Evolutionary conservation across 2,888 invertebrate species (phyloP), one percentile per base, ranked within the genome.

Genomic region (Pandemis corylana): DNA sequence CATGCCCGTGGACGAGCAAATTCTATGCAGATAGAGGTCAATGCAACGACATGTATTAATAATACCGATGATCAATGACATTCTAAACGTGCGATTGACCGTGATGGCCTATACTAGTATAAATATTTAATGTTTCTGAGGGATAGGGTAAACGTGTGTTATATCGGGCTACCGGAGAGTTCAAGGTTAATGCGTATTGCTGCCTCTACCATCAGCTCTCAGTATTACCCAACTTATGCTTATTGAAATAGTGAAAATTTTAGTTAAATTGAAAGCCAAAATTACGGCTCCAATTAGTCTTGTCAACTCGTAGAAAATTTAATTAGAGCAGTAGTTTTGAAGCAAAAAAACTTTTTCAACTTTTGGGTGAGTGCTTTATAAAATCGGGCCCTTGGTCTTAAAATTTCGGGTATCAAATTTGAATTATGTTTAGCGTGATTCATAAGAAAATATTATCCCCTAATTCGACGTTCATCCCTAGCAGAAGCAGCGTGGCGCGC

Each of bases 401-500:
- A 36, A 36, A 36, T 36, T 36, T 36, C 4, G 4, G 28, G 28
- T 36, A 36, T 36, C 28, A 36, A 36, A 36, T 36, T 36, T 36
- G 28, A 36, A 36, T 36, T 36, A 36, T 36, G 28, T 36, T 36
- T 2, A 36, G 28, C 28, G 28, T n/a, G 51, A 51, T 46, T 12
- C 5, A 56, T 15, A 56, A 20, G 9, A 20, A 2, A 6, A 6
- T 53, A 7, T 9, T 56, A 56, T n/a, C 41, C 7, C n/a, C n/a
- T 28, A 49, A 28, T 7, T 62, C 5, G 20, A 7, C 46, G 68
- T 59, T 53, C 75, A 71, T n/a, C 71, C 75, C 71, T 75, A 63
- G 7, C 67, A 56, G 66, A 72, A 70, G 72, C 74, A 77, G 78
- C 80, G 79, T 79, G 78, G 86, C 83, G 82, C 83, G 82, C 85